phyloP scores from a whole-genome alignment of 2,113 vertebrate species.

The Paradoxurus hermaphroditus region DNA sequence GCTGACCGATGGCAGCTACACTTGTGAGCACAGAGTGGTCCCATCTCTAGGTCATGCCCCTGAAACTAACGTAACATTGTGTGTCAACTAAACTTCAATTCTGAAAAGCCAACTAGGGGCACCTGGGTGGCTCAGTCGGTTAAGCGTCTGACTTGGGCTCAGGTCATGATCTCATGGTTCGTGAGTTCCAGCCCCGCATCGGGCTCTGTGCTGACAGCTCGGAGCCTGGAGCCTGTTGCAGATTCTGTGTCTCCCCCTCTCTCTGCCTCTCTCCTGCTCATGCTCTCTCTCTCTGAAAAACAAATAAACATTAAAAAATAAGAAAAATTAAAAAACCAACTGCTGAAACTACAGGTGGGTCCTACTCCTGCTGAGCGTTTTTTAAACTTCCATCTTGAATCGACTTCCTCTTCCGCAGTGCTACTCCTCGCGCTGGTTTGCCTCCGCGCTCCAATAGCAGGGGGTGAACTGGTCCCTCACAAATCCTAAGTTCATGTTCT shows the following conservation, averaged over 20 bases:
- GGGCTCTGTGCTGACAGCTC: too few species aligned
- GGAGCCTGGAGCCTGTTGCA: too few species aligned
- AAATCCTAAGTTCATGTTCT: not conserved
- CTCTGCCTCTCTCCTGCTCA: too few species aligned
- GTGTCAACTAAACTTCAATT: not conserved
- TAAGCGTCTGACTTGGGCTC: too few species aligned
- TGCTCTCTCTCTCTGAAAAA: too few species aligned
- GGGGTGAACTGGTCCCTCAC: not conserved
- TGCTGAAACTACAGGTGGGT: not conserved
- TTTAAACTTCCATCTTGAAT: not conserved
- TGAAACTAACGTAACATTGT: not conserved
- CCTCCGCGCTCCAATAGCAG: not conserved
- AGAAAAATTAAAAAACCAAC: not conserved
- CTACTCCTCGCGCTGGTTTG: not conserved
- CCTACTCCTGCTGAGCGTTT: not conserved
- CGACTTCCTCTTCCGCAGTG: fast-evolving
- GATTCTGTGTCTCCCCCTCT: too few species aligned
- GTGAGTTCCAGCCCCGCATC: too few species aligned
- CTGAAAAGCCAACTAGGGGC: too few species aligned
- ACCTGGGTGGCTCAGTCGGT: too few species aligned
- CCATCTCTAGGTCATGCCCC: not conserved
- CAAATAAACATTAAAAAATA: too few species aligned
- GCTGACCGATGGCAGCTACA: not conserved
- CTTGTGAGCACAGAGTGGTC: not conserved
- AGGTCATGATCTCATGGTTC: too few species aligned